Evolutionary conservation across 2,113 vertebrate genomes (phyloP).

Genomic region (Semicossyphus pulcher): DNA sequence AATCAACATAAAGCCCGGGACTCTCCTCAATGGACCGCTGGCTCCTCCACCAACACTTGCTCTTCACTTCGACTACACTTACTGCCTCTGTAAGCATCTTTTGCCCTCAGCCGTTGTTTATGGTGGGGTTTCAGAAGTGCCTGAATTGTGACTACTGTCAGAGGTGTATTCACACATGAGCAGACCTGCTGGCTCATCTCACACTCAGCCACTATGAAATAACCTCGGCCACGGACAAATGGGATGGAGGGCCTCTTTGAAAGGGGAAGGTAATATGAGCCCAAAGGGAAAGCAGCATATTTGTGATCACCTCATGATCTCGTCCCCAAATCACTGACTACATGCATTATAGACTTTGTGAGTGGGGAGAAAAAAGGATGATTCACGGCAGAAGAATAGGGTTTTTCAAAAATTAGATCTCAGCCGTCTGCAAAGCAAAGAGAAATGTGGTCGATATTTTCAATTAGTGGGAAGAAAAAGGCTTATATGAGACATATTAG

Average conservation of each 20-base stretch:
- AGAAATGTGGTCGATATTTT: slow-evolving; percentile 29
- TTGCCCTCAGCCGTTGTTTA: slow-evolving; percentile 66
- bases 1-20: slow-evolving; percentile 76
- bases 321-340: slow-evolving; percentile 24
- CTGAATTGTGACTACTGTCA: slow-evolving; percentile 71
- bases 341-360: slow-evolving; percentile 18
- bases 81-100: slow-evolving; percentile 76
- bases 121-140: slow-evolving; percentile 55
- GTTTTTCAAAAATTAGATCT: slow-evolving; percentile 9
- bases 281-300: slow-evolving; percentile 14
- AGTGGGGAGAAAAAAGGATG: neutral
- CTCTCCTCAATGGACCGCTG: slow-evolving; percentile 68
- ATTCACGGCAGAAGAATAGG: slow-evolving; percentile 23
- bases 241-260: slow-evolving; percentile 15
- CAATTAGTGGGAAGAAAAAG: slow-evolving; percentile 35
- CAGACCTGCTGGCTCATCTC: slow-evolving; percentile 4
- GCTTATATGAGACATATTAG: slow-evolving; percentile 21
- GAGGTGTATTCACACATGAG: slow-evolving; percentile 70
- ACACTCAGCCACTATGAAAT: slow-evolving; percentile 48
- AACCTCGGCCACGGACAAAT: slow-evolving; percentile 33
- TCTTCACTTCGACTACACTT: slow-evolving; percentile 63
- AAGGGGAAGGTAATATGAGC: slow-evolving; percentile 22
- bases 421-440: neutral
- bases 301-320: slow-evolving; percentile 44
- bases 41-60: slow-evolving; percentile 61